Conservation (phyloP, 1,140 invertebrate species). For the Plutomurus gul region DNA sequence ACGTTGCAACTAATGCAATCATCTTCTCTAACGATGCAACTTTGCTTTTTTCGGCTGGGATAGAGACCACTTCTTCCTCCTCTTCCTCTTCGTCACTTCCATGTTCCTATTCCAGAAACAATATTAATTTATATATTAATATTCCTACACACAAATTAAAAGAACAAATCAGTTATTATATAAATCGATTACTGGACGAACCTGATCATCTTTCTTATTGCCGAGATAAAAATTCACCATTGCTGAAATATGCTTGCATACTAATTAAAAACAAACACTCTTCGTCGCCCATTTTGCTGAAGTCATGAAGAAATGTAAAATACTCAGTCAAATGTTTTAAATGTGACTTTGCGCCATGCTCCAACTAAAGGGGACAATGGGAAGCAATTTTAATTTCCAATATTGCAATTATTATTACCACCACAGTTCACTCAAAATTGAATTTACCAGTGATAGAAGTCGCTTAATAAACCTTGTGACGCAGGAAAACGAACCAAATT, state of each 20-base stretch:
- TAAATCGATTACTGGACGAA: too few relatives aligned
- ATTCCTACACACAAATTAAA: too few relatives aligned
- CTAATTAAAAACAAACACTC: conserved; percentile 84
- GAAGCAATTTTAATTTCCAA: conserved; percentile 33
- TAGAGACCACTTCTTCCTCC: conserved; percentile 69
- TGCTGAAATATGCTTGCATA: conserved; percentile 82
- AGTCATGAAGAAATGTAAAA: conserved; percentile 88
- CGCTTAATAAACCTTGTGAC: conserved; percentile 89
- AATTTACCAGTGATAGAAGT: conserved; percentile 76
- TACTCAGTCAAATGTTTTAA: conserved; percentile 88
- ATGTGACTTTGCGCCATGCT: conserved; percentile 83
- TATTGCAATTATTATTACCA: background rate
- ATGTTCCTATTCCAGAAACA: too few relatives aligned
- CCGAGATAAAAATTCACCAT: conserved; percentile 91
- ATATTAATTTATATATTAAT: too few relatives aligned
- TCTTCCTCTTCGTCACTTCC: conserved; percentile 79
- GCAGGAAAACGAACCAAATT: conserved; percentile 82
- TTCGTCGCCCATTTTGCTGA: conserved; percentile 92
- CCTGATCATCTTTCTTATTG: conserved; percentile 71
- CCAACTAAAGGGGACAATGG: conserved; percentile 66
- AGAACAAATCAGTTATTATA: background rate
- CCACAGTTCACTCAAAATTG: conserved; percentile 13
- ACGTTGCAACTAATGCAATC: conserved; percentile 83
- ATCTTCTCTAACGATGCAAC: conserved; percentile 93
- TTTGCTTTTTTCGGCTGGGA: conserved; percentile 73